Evolutionary conservation across 1,140 invertebrate species (phyloP), one percentile per base, ranked within the genome.

Genomic region (Ladona fulva): DNA sequence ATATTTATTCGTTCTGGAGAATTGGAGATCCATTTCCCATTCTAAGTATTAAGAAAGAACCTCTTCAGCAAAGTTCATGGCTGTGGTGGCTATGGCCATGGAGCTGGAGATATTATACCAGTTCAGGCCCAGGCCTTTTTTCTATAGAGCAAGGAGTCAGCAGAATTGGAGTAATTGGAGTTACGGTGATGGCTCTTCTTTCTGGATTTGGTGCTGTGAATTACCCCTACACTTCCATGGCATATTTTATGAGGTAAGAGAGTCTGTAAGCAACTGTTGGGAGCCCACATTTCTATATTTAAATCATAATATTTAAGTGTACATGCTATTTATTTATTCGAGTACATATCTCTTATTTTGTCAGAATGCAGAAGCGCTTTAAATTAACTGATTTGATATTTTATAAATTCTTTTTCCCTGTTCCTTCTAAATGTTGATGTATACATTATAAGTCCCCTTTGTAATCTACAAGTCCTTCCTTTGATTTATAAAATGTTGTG

Each of bases 191-290:
- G 97, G 98, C 98, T 0, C 87, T 99, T 44, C 87, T 99, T 0
- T 99, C 98, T 12, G 98, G 98, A 25, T 99, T 99, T 89, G 98
- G 98, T 92, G 98, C 98, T 80, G 98, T 99, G 12, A 99, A 99
- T 86, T 99, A 98, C 87, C 98, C 98, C 0, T 99, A 99, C 84
- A 97, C 97, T 7, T 99, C 96, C 37, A 99, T 99, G 97, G 91
- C 96, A 75, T 97, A 97, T 84, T 99, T 99, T 86, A 97, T 99
- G 87, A 92, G 95, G 91, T 95, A 88, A 79, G 75, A 24, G 8
- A 37, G 8, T 37, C 8, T 5, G 8, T 8, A 37, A 37, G 29
- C n/a, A n/a, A n/a, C n/a, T n/a, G n/a, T n/a, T n/a, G n/a, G n/a
- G n/a, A n/a, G n/a, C n/a, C n/a, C n/a, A n/a, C n/a, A n/a, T n/a